Base-by-base conservation (phyloP, 2,113 vertebrate genomes). In the Gymnorhina tibicen region DNA sequence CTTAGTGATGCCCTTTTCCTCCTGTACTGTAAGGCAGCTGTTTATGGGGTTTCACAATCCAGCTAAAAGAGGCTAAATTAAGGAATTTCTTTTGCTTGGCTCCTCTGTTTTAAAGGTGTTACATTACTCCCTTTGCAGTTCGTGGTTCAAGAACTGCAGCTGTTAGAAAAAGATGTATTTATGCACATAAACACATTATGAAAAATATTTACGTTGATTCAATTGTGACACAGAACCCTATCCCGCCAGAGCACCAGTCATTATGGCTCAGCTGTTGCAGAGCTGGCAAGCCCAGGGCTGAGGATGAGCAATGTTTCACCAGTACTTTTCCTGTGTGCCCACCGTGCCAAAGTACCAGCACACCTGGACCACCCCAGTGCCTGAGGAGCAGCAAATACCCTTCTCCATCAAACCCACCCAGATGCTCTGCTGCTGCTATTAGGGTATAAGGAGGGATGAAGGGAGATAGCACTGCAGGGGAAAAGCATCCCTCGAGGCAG, bases 161-260 rank as follows among this genome's bases (percentile, higher is more conserved):
- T 78, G 35, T 60, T 84, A 86, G 67, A 75, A 53, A 82, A 50
- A 79, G 47, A 66, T 0, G 0, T 7, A 59, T 33, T 76, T 58
- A 67, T n/a, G 42, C 32, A 58, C 10, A 76, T 24, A 47, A n/a
- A 62, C 7, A 22, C 30, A 6, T 69, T 69, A 73, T 42, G 37
- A 87, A 53, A 83, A 83, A 62, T 83, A 88, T 55, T 93, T 41
- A 70, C 0, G 0, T 59, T 55, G 59, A 78, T 84, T 81, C 72
- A 30, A 3, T 13, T 30, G 44, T 39, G 28, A 63, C 41, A 76
- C 41, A 92, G 55, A 89, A 50, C 52, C 39, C 32, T 46, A 35
- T 42, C 53, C 66, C 67, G 23, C 28, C 8, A 85, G 47, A 85
- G 2, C 0, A 0, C 0, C 0, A 1, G 28, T 32, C 8, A 4